phyloP scores from a whole-genome alignment of 2,113 vertebrate genomes.

The Pampusana beccarii region DNA sequence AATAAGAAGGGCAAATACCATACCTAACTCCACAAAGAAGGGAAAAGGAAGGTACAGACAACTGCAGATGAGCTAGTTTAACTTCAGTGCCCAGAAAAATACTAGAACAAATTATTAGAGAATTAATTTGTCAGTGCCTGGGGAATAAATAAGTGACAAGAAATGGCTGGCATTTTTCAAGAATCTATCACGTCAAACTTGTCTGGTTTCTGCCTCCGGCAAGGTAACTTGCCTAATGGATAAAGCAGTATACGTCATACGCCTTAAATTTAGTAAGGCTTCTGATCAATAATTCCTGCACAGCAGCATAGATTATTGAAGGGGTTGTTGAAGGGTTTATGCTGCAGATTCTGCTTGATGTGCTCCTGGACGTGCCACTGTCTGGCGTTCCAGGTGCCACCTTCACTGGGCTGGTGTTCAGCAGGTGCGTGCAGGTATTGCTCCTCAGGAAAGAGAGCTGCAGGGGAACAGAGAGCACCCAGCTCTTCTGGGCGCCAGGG shows the following conservation, averaged over 20 bases:
- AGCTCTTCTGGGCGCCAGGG: not conserved
- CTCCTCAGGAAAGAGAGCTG: not conserved
- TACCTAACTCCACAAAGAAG: not conserved
- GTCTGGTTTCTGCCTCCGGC: not conserved
- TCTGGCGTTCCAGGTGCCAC: not conserved
- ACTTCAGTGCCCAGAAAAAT: not conserved
- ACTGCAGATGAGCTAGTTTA: not conserved
- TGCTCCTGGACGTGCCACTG: not conserved
- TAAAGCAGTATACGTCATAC: not conserved
- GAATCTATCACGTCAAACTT: not conserved
- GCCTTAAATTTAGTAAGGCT: not conserved
- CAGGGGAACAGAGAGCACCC: rapidly evolving
- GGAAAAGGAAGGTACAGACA: not conserved
- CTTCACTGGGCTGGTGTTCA: not conserved
- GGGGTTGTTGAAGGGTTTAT: not conserved
- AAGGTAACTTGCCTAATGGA: not conserved
- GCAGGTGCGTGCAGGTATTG: rapidly evolving
- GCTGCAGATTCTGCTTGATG: not conserved
- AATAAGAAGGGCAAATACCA: not conserved
- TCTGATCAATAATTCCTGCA: not conserved
- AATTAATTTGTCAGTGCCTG: not conserved
- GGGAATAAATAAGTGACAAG: not conserved
- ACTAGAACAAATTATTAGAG: not conserved
- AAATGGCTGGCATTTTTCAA: not conserved
- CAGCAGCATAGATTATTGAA: not conserved